Evolutionary conservation across 2,797 vertebrate genomes (phyloP).

Genomic region (Danio albolineatus): DNA sequence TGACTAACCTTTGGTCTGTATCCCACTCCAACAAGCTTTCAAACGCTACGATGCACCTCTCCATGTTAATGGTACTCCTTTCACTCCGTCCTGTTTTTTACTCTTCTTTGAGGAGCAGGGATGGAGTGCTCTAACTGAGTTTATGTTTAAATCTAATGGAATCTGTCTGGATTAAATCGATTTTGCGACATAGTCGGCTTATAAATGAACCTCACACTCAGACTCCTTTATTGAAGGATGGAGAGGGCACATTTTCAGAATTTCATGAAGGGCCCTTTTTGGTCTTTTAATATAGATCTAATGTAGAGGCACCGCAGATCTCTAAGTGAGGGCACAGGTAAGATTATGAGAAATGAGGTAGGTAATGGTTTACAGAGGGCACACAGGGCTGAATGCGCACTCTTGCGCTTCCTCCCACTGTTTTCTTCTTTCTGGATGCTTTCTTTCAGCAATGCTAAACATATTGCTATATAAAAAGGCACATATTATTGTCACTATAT

Average conservation of each 20-base stretch:
- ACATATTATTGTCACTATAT: neutral
- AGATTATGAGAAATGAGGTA: slow-evolving; percentile 57
- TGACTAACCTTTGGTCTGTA: slow-evolving; percentile 65
- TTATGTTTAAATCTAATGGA: slow-evolving; percentile 75
- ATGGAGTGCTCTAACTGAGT: slow-evolving; percentile 68
- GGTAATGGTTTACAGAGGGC: slow-evolving; percentile 55
- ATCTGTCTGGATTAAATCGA: slow-evolving; percentile 72
- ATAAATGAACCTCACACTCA: slow-evolving; percentile 67
- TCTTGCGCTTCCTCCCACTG: neutral
- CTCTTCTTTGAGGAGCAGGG: slow-evolving; percentile 64
- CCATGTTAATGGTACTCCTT: slow-evolving; percentile 67
- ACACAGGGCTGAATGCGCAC: slow-evolving; percentile 33
- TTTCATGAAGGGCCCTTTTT: slow-evolving; percentile 50
- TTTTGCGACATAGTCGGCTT: slow-evolving; percentile 65
- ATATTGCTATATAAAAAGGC: neutral
- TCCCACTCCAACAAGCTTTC: slow-evolving; percentile 70
- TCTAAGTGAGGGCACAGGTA: slow-evolving; percentile 32
- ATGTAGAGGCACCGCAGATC: slow-evolving; percentile 44
- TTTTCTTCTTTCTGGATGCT: slow-evolving; percentile 10
- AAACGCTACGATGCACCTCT: slow-evolving; percentile 61
- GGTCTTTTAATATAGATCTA: slow-evolving; percentile 65
- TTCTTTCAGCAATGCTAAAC: neutral
- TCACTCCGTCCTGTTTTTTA: slow-evolving; percentile 62
- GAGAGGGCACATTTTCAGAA: slow-evolving; percentile 47
- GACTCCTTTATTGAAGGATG: slow-evolving; percentile 44